Evolutionary conservation across 2,797 vertebrate genomes (phyloP).

Genomic region (Sebastes wilsoni): DNA sequence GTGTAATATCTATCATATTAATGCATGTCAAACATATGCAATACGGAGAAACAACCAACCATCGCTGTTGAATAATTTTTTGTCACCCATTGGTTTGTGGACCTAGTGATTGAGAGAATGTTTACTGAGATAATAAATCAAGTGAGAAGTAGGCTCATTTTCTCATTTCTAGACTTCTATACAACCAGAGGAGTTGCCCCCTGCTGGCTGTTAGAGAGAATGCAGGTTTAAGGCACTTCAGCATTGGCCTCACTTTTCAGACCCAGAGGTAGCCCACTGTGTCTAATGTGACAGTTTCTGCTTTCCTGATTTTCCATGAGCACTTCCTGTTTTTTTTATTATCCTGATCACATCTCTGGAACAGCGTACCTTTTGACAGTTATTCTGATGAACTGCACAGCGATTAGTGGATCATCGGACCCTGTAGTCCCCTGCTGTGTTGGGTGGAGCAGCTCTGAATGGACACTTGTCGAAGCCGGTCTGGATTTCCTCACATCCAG

Average conservation of each 20-base stretch:
- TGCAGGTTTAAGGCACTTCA: too few species aligned
- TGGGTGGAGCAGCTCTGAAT: background rate
- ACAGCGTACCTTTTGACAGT: background rate
- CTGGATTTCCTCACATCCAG: slow-evolving; percentile 14
- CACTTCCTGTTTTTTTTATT: background rate
- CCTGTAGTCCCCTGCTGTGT: background rate
- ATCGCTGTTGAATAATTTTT: background rate
- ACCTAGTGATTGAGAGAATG: too few species aligned
- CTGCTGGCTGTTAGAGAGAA: too few species aligned
- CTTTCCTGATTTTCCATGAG: background rate
- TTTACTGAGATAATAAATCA: too few species aligned
- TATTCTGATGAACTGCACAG: background rate
- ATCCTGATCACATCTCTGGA: background rate
- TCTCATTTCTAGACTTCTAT: too few species aligned
- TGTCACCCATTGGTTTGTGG: too few species aligned
- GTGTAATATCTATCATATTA: background rate
- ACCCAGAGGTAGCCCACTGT: fast-evolving
- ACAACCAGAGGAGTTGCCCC: too few species aligned
- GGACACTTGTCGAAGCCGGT: slow-evolving; percentile 6
- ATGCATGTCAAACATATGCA: background rate
- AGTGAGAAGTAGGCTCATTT: too few species aligned
- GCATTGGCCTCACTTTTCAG: too few species aligned
- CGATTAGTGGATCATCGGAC: background rate
- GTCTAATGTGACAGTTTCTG: background rate
- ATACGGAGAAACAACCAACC: background rate